Evolutionary conservation across 2,888 invertebrate genomes (phyloP).

Genomic region (Chaitophorus viminalis): DNA sequence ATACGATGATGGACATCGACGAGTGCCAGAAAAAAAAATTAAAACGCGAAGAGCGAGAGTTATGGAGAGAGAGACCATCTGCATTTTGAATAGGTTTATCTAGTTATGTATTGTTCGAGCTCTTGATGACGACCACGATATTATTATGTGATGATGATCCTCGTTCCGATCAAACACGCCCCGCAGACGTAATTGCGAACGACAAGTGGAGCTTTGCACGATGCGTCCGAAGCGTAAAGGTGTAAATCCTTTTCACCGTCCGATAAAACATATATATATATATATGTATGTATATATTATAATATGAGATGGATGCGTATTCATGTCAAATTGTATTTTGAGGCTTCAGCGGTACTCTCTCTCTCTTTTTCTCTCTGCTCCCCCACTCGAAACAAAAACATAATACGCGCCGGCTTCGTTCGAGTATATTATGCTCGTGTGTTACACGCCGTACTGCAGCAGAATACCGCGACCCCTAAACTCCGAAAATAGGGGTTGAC

Average conservation of each 20-base stretch:
- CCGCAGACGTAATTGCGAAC: not conserved
- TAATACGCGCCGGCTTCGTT: not conserved
- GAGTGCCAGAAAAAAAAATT: slow-evolving; percentile 7
- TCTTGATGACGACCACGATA: not conserved
- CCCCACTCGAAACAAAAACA: slow-evolving; percentile 26
- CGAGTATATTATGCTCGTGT: slow-evolving; percentile 2
- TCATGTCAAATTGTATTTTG: not conserved
- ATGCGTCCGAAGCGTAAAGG: slow-evolving; percentile 17
- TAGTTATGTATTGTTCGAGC: not conserved
- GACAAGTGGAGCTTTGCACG: slow-evolving; percentile 43
- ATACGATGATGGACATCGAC: not conserved
- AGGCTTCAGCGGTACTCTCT: not conserved
- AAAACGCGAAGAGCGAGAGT: not conserved
- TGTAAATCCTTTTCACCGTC: slow-evolving; percentile 58
- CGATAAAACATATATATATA: not conserved
- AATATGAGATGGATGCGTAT: not conserved
- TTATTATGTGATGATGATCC: not conserved
- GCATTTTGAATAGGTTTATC: slow-evolving; percentile 14
- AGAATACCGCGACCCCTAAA: not conserved
- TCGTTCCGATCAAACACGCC: slow-evolving; percentile 15
- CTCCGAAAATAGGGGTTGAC: slow-evolving; percentile 26
- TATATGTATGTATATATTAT: not conserved
- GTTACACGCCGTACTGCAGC: not conserved
- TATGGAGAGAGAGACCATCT: not conserved
- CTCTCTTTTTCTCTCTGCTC: too few species aligned